Evolutionary conservation across 2,113 vertebrate genomes (phyloP), one percentile per base, ranked within the genome.

Genomic region (Octodon degus): DNA sequence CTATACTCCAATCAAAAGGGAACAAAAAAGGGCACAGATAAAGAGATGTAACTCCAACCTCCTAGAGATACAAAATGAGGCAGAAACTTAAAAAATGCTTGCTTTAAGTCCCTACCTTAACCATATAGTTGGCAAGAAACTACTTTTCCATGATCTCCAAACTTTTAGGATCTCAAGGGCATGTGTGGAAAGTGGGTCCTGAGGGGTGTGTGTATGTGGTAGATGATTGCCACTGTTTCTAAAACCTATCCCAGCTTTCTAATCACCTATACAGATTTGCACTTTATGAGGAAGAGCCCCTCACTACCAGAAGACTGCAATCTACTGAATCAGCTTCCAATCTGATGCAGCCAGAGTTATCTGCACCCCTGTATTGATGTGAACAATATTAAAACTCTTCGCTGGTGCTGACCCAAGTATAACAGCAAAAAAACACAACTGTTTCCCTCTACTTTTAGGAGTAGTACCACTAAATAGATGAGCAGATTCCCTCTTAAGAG

Each of bases 401-500:
- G 20, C 37, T 43, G 67, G 80, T 62, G 40, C 0, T 58, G 63
- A 95, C 20, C 16, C 62, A 93, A 89, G 5, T 81, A 63, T 14
- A 90, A 89, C 37, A 92, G 81, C 50, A 92, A 89, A 37, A 43
- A 37, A 96, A 22, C 30, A 43, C 22, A 83, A 43, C n/a, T 68
- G n/a, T 63, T 19, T 30, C 20, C 14, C 40, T 60, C 72, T 37
- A 40, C 50, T 94, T 80, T 37, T 87, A 55, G n/a, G 47, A 70
- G 84, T 87, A 50, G 3, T 60, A 86, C 27, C 30, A 76, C 47
- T 77, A 92, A 91, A 62, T 12, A 16, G 37, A 63, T 89, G 43
- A 84, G 60, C 3, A 81, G 89, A 84, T 86, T 94, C 81, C 83
- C 76, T 89, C 65, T 92, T 43, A 43, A 93, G 81, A 95, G 88